Conservation (phyloP, 1,140 invertebrate genomes). For the Mercenaria mercenaria region DNA sequence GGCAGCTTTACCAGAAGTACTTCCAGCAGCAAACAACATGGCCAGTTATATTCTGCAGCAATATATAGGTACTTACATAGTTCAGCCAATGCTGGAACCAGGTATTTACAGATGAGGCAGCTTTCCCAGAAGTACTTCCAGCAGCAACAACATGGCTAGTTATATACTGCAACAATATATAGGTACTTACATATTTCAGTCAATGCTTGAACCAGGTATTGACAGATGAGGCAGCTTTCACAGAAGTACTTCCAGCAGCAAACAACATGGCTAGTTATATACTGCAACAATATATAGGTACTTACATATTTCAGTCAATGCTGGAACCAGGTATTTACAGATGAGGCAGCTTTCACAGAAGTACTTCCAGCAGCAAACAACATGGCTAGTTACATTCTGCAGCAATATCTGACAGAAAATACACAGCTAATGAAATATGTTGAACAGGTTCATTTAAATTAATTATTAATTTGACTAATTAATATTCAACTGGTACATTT, state of each 20-base stretch:
- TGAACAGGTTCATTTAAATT: background rate
- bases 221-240: background rate
- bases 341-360: background rate
- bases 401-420: slow-evolving; percentile 16
- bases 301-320: background rate
- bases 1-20: background rate
- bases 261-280: background rate
- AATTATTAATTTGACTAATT: background rate
- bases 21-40: background rate
- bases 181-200: no score
- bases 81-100: slow-evolving; percentile 29
- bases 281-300: background rate
- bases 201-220: background rate
- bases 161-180: no score
- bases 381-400: background rate
- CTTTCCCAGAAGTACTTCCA: background rate
- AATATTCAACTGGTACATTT: no score
- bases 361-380: background rate
- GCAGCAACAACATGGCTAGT: background rate
- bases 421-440: slow-evolving; percentile 5
- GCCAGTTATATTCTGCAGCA: background rate
- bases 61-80: no score
- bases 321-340: slow-evolving; percentile 28
- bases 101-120: background rate
- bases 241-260: background rate